These are phyloP conservation scores for Campodea augens DNA, from an alignment of 1,140 invertebrate species.

Conservation along the genomic window DNA sequence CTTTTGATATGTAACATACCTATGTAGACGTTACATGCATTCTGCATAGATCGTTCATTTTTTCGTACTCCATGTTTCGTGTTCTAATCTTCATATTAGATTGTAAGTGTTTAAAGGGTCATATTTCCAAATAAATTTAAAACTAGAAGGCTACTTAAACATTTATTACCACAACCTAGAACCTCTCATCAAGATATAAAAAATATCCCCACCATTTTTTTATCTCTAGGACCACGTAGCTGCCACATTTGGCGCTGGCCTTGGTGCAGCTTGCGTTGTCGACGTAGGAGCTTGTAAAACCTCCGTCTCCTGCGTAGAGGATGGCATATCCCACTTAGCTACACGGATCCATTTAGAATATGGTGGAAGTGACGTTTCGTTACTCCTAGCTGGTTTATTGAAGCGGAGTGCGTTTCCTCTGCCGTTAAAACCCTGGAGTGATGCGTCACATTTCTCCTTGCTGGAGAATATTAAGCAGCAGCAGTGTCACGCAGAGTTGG, in stretches of 20 bases:
- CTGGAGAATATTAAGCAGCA: slow-evolving; percentile 71
- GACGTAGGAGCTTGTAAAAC: slow-evolving; percentile 92
- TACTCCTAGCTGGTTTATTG: slow-evolving; percentile 66
- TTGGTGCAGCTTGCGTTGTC: slow-evolving; percentile 81
- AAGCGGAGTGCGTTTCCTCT: slow-evolving; percentile 68
- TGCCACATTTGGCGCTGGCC: slow-evolving; percentile 80
- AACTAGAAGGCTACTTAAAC: too few species aligned
- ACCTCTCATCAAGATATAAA: too few species aligned
- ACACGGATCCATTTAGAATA: slow-evolving; percentile 69
- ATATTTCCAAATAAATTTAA: too few species aligned
- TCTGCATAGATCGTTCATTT: too few species aligned
- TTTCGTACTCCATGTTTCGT: too few species aligned
- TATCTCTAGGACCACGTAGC: slow-evolving; percentile 61
- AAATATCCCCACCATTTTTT: slow-evolving; percentile 8
- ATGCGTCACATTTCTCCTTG: slow-evolving; percentile 48
- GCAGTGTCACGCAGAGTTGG: slow-evolving; percentile 77
- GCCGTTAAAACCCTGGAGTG: too few species aligned
- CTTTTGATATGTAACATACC: too few species aligned
- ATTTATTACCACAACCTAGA: too few species aligned
- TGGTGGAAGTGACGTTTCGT: slow-evolving; percentile 72
- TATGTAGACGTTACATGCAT: too few species aligned
- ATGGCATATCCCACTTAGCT: slow-evolving; percentile 77
- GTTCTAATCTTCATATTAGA: too few species aligned
- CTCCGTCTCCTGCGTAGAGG: slow-evolving; percentile 86
- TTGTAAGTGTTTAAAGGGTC: too few species aligned